Evolutionary conservation across 64 coral and sea anemone species (phyloP), one percentile per base, ranked within the genome.

Genomic region (Montipora efflorescens): DNA sequence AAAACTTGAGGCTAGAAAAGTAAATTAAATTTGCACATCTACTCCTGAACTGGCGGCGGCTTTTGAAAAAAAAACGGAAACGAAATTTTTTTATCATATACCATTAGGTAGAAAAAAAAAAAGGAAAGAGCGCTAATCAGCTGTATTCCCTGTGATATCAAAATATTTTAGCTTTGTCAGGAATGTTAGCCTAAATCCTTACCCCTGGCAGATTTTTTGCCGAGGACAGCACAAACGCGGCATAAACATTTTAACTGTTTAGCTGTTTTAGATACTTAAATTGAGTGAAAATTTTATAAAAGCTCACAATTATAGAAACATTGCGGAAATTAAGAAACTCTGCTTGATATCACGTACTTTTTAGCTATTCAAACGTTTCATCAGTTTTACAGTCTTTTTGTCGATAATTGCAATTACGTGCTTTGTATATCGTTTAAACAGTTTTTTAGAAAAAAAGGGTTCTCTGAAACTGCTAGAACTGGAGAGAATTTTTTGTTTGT

Each of bases 1-100:
- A 68, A 67, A 68, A 70, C 19, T 72, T 50, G 20, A 86, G 19
- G n/a, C 44, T n/a, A 71, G 82, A 50, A 49, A 71, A 69, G 19
- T 49, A 22, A 86, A 71, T 86, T 71, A 68, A 72, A 86, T 71
- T 71, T 48, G 5, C 46, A 45, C 14, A 78, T 78, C 46, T n/a
- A 71, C 44, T 71, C 48, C 48, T 48, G 66, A 86, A 86, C 46
- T 69, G 82, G 45, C 46, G 82, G 82, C 82, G 82, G 82, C 64
- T 11, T 71, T n/a, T 18, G 62, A 85, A 85, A 85, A 59, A 19
- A 71, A 72, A 47, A 21, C 7, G 20, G 47, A 50, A 85, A 48
- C 6, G 36, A 36, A 36, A 36, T 36, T 19, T 86, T 49, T 86
- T 71, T 20, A 86, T 72, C 49, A 67, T 12, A 71, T 8, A 68